Percentiles rank a stretch among this genome's conserved stretches.
phyloP scores from a whole-genome alignment of 2,888 invertebrate genomes.

The Chymomyza procnemis region DNA sequence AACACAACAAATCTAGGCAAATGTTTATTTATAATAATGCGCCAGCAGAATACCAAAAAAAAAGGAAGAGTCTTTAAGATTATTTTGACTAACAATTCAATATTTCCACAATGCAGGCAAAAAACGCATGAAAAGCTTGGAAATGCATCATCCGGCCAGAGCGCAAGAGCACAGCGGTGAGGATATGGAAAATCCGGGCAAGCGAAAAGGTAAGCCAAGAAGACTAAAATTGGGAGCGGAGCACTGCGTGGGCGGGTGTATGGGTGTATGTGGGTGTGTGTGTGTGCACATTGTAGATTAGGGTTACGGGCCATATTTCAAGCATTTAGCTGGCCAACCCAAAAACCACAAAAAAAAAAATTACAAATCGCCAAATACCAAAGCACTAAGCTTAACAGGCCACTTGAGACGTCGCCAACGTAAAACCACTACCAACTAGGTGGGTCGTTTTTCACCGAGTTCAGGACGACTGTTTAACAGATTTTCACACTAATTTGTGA shows the following conservation, averaged over 20 bases:
- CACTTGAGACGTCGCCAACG: slow-evolving; percentile 66
- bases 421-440: not conserved
- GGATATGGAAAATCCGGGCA: slow-evolving; percentile 78
- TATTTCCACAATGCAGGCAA: slow-evolving; percentile 63
- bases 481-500: slow-evolving; percentile 71
- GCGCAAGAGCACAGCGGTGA: slow-evolving; percentile 75
- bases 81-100: slow-evolving; percentile 38
- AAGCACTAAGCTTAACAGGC: slow-evolving; percentile 54
- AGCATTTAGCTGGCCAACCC: slow-evolving; percentile 46
- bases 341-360: slow-evolving; percentile 13
- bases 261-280: slow-evolving; percentile 14
- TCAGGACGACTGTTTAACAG: slow-evolving; percentile 57
- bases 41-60: slow-evolving; percentile 74
- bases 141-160: slow-evolving; percentile 76
- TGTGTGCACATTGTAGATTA: slow-evolving; percentile 59
- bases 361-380: slow-evolving; percentile 18
- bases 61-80: slow-evolving; percentile 1
- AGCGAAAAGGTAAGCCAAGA: slow-evolving; percentile 77
- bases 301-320: slow-evolving; percentile 68
- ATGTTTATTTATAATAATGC: slow-evolving; percentile 59
- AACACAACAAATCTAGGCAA: slow-evolving; percentile 49
- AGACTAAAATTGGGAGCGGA: slow-evolving; percentile 29
- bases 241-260: not conserved
- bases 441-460: slow-evolving; percentile 13
- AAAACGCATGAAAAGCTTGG: slow-evolving; percentile 77